Percentiles rank a stretch among this genome's conserved stretches.
Conservation (phyloP, 1,140 invertebrate species). For the Cotesia typhae region DNA sequence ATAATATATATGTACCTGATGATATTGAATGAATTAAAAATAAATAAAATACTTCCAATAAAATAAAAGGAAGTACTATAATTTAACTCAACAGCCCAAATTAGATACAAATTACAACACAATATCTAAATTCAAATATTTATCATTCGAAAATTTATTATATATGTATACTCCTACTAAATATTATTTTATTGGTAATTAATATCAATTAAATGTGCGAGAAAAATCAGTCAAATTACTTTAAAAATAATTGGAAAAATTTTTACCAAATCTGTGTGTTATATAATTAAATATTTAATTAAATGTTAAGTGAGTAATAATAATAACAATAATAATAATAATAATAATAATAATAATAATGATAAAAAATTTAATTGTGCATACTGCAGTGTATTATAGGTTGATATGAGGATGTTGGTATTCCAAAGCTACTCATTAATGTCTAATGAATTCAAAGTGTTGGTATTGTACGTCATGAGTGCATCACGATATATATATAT, state of each 20-base stretch:
- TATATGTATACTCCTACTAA: constrained; percentile 28
- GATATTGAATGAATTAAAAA: constrained; percentile 4
- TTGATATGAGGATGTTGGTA: too few relatives aligned
- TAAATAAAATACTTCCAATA: constrained; percentile 17
- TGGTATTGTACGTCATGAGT: too few relatives aligned
- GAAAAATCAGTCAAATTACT: constrained; percentile 31
- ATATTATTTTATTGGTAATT: constrained; percentile 12
- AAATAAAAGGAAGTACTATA: constrained; percentile 19
- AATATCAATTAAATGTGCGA: constrained; percentile 30
- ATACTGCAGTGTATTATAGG: too few relatives aligned
- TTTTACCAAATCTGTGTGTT: too few relatives aligned
- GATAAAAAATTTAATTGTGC: too few relatives aligned
- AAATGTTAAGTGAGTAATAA: too few relatives aligned
- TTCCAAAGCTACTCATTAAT: too few relatives aligned
- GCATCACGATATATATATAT: too few relatives aligned
- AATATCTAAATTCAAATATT: constrained; percentile 27
- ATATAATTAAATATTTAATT: too few relatives aligned
- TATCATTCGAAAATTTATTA: constrained; percentile 25
- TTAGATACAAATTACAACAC: constrained; percentile 31
- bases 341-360: too few relatives aligned
- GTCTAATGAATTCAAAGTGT: too few relatives aligned
- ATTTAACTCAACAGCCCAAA: constrained; percentile 31
- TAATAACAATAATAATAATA: too few relatives aligned
- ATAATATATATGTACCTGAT: constrained; percentile 4
- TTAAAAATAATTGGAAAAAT: constrained; percentile 1